A percentile compares a stretch with the other conserved stretches of the same genome.
Conservation (phyloP, 92 coral and sea anemone species). For the Pocillopora meandrina region DNA sequence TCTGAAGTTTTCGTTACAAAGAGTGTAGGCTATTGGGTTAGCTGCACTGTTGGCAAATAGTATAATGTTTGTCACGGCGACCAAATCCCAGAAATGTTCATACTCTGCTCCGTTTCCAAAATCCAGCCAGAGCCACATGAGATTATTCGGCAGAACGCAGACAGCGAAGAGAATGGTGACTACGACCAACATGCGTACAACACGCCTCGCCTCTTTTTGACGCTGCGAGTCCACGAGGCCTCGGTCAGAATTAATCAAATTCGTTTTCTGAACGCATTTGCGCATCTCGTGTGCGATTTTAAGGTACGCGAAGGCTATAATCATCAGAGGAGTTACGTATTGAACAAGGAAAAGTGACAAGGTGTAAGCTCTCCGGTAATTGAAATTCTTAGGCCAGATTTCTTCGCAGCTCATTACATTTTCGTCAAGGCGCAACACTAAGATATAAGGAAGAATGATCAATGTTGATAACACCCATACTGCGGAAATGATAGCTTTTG, state of each 20-base stretch:
- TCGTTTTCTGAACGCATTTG: conserved; percentile 52
- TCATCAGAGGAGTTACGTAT: conserved; percentile 73
- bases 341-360: conserved; percentile 73
- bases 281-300: conserved; percentile 78
- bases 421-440: conserved; percentile 34
- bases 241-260: conserved; percentile 39
- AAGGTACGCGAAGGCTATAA: conserved; percentile 75
- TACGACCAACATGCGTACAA: conserved; percentile 89
- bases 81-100: conserved; percentile 71
- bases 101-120: conserved; percentile 76
- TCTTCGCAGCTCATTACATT: conserved; percentile 69
- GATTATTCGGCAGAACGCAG: conserved; percentile 82
- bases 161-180: conserved; percentile 90
- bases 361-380: conserved; percentile 76
- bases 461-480: conserved; percentile 78
- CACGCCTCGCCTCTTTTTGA: conserved; percentile 80
- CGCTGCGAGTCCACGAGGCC: conserved; percentile 63
- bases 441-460: conserved; percentile 67
- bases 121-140: conserved; percentile 98
- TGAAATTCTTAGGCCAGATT: conserved; percentile 63
- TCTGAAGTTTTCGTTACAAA: conserved; percentile 87
- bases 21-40: conserved; percentile 89
- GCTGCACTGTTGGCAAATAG: conserved; percentile 92
- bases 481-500: conserved; percentile 43
- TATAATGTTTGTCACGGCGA: conserved; percentile 74